Evolutionary conservation across 2,888 invertebrate species (phyloP), one percentile per base, ranked within the genome.

Genomic region (Eupithecia subfuscata): DNA sequence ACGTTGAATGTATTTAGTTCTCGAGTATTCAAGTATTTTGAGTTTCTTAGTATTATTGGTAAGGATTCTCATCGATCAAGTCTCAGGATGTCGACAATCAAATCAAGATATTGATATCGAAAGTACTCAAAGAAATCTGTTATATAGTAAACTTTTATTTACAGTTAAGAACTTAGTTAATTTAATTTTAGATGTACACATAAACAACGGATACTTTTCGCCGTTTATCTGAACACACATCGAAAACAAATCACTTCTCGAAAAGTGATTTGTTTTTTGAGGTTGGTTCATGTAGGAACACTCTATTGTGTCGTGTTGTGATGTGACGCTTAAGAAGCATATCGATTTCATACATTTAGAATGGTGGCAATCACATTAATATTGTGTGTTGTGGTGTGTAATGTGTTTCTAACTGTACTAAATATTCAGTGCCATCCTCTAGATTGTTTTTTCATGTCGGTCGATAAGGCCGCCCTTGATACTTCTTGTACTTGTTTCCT

Each of bases 1-100:
- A 84, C 83, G 86, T 89, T 86, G 84, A 84, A 84, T 89, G 89
- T 89, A 87, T 87, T 90, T 74, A 78, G 87, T 82, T 82, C 71
- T 75, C 75, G 79, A 78, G 74, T 78, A 77, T 82, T 79, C 77
- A 73, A 74, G 80, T 80, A 78, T 52, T 77, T 77, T 78, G 73
- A 70, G 69, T 78, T 80, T 72, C 37, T 60, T 80, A 80, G 81
- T 69, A n/a, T 71, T 45, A 64, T 52, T 48, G 11, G 60, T 79
- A 76, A 45, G 43, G 5, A n/a, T 43, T 43, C 69, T 75, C 48
- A 65, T 73, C 69, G 48, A 71, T 73, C 40, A 43, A 40, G 67
- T 22, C 5, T 25, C 6, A 22, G 11, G 18, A n/a, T 37, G 22
- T 43, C 43, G 22, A 43, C 22, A 45, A 43, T 43, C 11, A 30